Evolutionary conservation across 2,113 vertebrate genomes (phyloP).

Genomic region (Gymnorhina tibicen): DNA sequence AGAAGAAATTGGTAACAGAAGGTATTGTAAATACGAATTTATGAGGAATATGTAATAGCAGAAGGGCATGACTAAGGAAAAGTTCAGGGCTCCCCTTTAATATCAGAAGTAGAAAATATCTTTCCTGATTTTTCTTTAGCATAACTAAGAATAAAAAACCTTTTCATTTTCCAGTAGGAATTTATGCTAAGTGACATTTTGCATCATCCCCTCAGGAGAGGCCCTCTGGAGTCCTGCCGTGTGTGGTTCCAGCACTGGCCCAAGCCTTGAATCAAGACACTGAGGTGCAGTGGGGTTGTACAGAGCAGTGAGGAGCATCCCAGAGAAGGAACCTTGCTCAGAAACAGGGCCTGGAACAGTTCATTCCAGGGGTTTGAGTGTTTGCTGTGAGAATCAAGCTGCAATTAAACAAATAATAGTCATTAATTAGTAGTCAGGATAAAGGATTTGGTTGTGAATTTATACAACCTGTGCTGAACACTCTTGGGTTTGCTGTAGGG

Average conservation of each 20-base stretch:
- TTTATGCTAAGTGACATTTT: neutral
- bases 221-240: neutral
- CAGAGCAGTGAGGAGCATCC: neutral
- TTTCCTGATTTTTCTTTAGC: neutral
- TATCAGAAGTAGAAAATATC: neutral
- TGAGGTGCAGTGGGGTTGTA: neutral
- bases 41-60: neutral
- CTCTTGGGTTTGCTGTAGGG: neutral
- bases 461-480: neutral
- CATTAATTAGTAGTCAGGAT: neutral
- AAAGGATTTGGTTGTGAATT: neutral
- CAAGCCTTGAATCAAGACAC: fast-evolving
- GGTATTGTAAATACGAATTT: neutral
- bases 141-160: neutral
- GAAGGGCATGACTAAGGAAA: neutral
- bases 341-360: neutral
- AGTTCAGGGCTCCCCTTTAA: neutral
- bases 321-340: neutral
- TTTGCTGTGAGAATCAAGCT: neutral
- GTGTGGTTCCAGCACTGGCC: neutral
- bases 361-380: neutral
- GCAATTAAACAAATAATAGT: neutral
- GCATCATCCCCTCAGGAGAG: neutral
- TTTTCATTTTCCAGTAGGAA: neutral
- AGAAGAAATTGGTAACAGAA: neutral